Base-by-base conservation (phyloP, 1,140 invertebrate species). In the Eueides isabella region DNA sequence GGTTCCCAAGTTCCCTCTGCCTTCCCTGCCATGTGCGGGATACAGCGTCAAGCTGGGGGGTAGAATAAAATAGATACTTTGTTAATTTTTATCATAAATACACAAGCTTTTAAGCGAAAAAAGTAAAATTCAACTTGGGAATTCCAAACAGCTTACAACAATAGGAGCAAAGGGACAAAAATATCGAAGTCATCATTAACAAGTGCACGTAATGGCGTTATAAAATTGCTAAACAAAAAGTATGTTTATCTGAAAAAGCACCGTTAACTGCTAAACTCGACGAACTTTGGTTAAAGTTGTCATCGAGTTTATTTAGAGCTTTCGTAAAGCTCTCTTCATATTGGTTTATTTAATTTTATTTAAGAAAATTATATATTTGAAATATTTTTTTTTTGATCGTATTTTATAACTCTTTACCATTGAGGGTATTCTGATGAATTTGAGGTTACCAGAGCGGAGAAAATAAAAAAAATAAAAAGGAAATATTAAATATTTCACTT, bases 241-340 rank as follows among this genome's bases (percentile, higher is more conserved):
- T 85, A 82, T 77, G 78, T 83, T 78, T 79, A 79, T 79, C 78
- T 78, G 74, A 83, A 80, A 80, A 85, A 83, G 48, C 78, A 75
- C 81, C 85, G 77, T 83, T 85, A 87, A 88, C 84, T 79, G 84
- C 81, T 78, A 73, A 86, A 85, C 79, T 83, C 76, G 33, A 69
- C 44, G 71, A 83, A 87, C 78, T 87, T 84, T 76, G 76, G 63
- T 77, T 83, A 74, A 82, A 89, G 83, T 87, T 89, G 85, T 89
- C 87, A 89, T 88, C 85, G 81, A 80, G 77, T 87, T 88, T 88
- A 89, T 89, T 85, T 82, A 85, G 74, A 69, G 77, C 82, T 72
- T 67, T 35, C 48, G 62, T 80, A 74, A 80, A 64, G 78, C 48
- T 3, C 16, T 11, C 6, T 69, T 23, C 71, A 79, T 38, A 76